phyloP scores from a whole-genome alignment of 2,113 vertebrate genomes.

The Scalopus aquaticus region DNA sequence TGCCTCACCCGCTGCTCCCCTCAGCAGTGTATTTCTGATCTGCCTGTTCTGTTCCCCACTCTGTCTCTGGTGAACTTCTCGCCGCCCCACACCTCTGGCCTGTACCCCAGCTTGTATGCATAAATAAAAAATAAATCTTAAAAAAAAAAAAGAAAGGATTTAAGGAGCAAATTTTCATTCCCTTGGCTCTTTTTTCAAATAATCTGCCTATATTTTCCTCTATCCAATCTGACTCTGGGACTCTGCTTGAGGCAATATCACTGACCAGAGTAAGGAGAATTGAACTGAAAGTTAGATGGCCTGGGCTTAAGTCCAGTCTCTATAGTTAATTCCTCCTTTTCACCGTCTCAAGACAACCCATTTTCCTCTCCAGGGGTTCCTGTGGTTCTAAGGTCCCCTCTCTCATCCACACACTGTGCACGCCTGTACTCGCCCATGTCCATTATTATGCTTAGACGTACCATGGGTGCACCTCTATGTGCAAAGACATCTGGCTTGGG shows the following conservation, averaged over 20 bases:
- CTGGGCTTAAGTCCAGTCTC: not conserved
- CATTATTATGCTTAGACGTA: conserved; percentile 79
- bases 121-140: too few species aligned
- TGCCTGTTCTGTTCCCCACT: too few species aligned
- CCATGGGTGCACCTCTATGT: conserved; percentile 95
- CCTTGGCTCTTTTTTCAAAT: not conserved
- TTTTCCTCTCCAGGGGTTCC: not conserved
- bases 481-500: conserved; percentile 91
- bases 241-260: not conserved
- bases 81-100: too few species aligned
- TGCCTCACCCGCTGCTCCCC: too few species aligned
- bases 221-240: not conserved
- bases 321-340: not conserved
- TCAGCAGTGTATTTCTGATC: too few species aligned
- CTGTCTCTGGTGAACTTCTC: too few species aligned
- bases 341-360: not conserved
- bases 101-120: too few species aligned
- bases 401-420: not conserved
- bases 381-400: not conserved
- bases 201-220: not conserved
- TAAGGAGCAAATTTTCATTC: not conserved
- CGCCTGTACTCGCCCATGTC: not conserved
- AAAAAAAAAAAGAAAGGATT: too few species aligned
- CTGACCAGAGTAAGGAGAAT: not conserved
- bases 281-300: not conserved